Conservation (phyloP, 2,888 invertebrate genomes). For the Megaustenia siamemsis region DNA sequence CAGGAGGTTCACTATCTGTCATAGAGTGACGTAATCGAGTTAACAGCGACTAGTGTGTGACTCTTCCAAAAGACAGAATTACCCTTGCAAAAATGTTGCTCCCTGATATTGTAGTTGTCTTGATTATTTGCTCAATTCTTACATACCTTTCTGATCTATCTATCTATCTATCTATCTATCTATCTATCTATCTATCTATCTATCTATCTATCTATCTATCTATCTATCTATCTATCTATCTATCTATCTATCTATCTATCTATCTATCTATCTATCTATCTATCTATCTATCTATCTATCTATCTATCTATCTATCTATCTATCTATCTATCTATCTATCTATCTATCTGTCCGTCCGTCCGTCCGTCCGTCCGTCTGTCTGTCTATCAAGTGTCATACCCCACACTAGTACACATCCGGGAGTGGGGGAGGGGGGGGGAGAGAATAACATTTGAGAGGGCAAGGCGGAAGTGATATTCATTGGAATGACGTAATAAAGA, state of each 20-base stretch:
- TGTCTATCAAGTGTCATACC: not conserved
- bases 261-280: not conserved
- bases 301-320: not conserved
- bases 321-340: not conserved
- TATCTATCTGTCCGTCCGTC: no score
- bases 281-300: not conserved
- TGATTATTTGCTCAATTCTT: no score
- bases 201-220: not conserved
- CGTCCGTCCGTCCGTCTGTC: no score
- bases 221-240: not conserved
- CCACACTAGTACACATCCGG: not conserved
- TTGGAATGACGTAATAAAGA: slow-evolving; percentile 17
- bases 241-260: not conserved
- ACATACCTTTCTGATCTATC: not conserved
- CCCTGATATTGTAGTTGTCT: no score
- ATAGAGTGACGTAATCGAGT: no score
- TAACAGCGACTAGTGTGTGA: no score
- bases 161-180: slow-evolving; percentile 9
- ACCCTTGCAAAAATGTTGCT: no score
- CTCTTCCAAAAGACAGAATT: no score
- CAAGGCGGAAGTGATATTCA: not conserved
- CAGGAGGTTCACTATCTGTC: no score
- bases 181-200: slow-evolving; percentile 9
- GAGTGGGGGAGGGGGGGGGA: not conserved
- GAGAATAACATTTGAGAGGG: not conserved